phyloP scores from a whole-genome alignment of 2,113 vertebrate species.

The Tragelaphus strepsiceros region DNA sequence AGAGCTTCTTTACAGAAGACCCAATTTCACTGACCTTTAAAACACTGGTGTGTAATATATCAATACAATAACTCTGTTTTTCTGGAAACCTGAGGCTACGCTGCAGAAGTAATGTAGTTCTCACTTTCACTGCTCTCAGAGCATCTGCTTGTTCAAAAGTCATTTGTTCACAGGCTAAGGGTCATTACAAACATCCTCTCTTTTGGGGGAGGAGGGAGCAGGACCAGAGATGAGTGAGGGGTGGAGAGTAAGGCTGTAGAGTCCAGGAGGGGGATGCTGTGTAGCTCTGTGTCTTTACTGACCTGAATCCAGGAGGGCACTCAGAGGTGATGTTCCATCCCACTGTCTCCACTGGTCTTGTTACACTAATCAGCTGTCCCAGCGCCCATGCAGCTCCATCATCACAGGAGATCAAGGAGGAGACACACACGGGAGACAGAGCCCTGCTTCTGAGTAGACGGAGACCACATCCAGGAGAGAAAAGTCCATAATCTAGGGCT shows the following conservation, averaged over 20 bases:
- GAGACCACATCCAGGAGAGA: neutral
- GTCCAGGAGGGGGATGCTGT: accelerated
- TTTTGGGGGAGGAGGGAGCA: neutral
- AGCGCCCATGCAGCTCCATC: neutral
- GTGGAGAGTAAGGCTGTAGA: neutral
- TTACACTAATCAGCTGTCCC: neutral
- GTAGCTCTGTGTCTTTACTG: neutral
- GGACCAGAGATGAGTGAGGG: neutral
- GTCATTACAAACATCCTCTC: neutral
- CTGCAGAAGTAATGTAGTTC: neutral
- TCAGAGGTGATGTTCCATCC: neutral
- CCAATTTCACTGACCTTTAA: neutral
- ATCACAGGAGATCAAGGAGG: neutral
- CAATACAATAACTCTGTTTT: neutral
- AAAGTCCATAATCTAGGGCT: accelerated
- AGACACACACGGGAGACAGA: neutral
- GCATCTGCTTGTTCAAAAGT: neutral
- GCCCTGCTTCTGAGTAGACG: neutral
- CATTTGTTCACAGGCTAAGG: neutral
- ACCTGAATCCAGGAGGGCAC: neutral
- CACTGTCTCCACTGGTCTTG: neutral
- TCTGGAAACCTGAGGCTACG: neutral
- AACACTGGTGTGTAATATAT: neutral
- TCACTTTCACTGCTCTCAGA: neutral
- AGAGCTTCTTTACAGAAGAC: neutral